These are phyloP conservation scores for Tetragonula clypearis DNA, from an alignment of 1,140 invertebrate species.

Conservation along the genomic window DNA sequence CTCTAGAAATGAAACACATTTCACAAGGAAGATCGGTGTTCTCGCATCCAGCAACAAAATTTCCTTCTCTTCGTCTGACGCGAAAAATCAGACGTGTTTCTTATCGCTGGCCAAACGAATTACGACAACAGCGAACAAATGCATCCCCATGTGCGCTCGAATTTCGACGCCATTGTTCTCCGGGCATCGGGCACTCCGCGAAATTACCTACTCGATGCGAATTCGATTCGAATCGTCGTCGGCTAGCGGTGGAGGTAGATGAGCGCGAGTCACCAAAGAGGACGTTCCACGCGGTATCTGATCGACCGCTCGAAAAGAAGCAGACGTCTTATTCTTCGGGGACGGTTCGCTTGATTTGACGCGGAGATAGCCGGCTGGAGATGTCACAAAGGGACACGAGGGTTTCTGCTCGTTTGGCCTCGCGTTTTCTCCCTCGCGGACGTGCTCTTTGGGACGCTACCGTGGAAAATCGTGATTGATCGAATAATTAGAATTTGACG, in stretches of 20 bases:
- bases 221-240: constrained; percentile 48
- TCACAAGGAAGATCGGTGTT: neutral
- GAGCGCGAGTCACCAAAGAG: constrained; percentile 38
- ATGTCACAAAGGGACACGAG: constrained; percentile 55
- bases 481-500: neutral
- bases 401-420: constrained; percentile 47
- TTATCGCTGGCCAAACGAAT: constrained; percentile 11
- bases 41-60: neutral
- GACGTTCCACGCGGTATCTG: constrained; percentile 60
- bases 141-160: neutral
- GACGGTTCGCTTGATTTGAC: constrained; percentile 58
- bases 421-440: constrained; percentile 24
- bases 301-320: constrained; percentile 53
- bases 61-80: neutral
- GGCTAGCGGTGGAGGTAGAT: constrained; percentile 15
- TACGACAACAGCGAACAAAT: constrained; percentile 19
- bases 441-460: neutral
- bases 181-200: constrained; percentile 3
- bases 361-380: constrained; percentile 55
- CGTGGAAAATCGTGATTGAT: neutral
- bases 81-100: neutral
- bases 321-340: constrained; percentile 64
- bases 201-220: constrained; percentile 55
- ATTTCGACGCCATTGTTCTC: constrained; percentile 37
- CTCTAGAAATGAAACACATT: neutral